A percentile compares a stretch with the other conserved stretches of the same genome.
Evolutionary conservation across 2,113 vertebrate species (phyloP).

Genomic region (Aptenodytes patagonicus): DNA sequence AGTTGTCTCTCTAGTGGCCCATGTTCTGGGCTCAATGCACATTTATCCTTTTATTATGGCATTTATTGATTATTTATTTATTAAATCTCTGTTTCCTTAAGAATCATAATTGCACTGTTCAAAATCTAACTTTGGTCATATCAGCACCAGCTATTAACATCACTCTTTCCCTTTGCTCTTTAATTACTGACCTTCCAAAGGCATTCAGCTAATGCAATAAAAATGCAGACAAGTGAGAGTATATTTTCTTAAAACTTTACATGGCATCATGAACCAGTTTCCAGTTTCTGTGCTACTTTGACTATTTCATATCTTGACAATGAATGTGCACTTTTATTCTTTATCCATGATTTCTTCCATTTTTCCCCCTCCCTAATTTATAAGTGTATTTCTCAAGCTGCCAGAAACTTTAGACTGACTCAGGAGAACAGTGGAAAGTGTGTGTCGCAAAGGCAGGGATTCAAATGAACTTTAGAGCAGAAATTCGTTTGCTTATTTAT

Average conservation of each 20-base stretch:
- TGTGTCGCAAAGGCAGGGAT: background rate
- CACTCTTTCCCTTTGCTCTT: background rate
- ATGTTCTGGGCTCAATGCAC: constrained; percentile 44
- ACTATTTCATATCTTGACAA: background rate
- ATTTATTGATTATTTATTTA: constrained; percentile 41
- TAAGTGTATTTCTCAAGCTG: background rate
- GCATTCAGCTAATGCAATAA: background rate
- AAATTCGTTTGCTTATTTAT: background rate
- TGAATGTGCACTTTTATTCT: background rate
- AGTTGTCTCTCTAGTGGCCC: constrained; percentile 49
- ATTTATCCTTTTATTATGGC: constrained; percentile 42
- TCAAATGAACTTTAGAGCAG: constrained; percentile 17
- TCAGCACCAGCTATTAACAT: background rate
- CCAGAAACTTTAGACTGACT: background rate
- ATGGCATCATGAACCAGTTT: background rate
- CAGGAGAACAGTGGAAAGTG: background rate
- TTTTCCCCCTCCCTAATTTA: background rate
- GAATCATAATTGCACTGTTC: background rate
- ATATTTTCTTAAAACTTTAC: background rate
- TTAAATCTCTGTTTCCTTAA: constrained; percentile 11
- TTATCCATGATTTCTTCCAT: background rate
- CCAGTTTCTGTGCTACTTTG: background rate
- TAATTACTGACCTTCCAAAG: constrained; percentile 36
- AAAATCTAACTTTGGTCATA: background rate
- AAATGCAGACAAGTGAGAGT: background rate